Base-by-base conservation (phyloP, 2,888 invertebrate species). In the Brachylomia viminalis region DNA sequence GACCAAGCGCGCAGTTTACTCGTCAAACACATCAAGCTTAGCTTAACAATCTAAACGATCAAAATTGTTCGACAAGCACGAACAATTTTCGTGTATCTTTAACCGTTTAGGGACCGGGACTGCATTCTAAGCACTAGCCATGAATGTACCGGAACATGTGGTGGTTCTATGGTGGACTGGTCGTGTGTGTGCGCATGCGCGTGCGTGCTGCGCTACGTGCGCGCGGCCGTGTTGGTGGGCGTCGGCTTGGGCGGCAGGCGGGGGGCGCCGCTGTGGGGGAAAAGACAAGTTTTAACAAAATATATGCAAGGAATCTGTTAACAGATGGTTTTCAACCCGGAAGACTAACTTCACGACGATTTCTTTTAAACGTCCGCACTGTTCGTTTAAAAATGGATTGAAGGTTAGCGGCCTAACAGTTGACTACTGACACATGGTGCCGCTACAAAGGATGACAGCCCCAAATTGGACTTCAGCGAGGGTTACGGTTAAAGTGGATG, bases 191-290 rank as follows among this genome's bases (percentile, higher is more conserved):
- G 52, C 0, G 62, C 4, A 20, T 20, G 27, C 8, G 30, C 20
- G 47, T 45, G 10, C 23, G 74, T 6, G 30, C 10, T 45, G n/a
- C 2, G 54, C 61, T 92, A 90, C 67, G 93, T 67, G 58, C 79
- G 75, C 88, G 61, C 92, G 90, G 30, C 68, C 1, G 79, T 52
- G 74, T 67, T 62, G 66, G 15, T 10, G 54, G 71, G 47, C 10
- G 64, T 17, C 23, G 95, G 95, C 90, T 95, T 95, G 42, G 95
- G 95, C 0, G 95, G 95, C 86, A 95, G 89, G 1, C 94, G 94
- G 8, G 95, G 95, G 2, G 95, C 95, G 33, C 86, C 89, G 67
- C 91, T 90, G 86, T 30, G 20, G 49, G 20, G 20, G 11, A 3
- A 0, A 61, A 11, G 30, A 20, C 42, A 17, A 2, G 15, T 8